Conservation (phyloP, 37 sponge, comb jelly and placozoan species). For the Haliclona indistincta region DNA sequence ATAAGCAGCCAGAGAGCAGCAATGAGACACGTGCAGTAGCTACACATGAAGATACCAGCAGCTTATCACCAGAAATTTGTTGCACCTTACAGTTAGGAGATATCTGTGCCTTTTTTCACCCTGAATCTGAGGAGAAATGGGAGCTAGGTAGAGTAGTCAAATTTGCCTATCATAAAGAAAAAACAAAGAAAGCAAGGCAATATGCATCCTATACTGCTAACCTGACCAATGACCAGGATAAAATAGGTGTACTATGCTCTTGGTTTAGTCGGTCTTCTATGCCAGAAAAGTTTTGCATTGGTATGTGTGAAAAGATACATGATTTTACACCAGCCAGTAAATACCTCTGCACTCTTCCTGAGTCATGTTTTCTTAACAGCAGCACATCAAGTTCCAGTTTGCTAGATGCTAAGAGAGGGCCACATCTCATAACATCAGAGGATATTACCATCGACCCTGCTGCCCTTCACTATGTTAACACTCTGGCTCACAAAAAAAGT, state of each 20-base stretch:
- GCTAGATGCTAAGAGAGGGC: too few species aligned
- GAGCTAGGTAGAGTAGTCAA: constrained; percentile 26
- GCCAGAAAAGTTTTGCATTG: constrained; percentile 13
- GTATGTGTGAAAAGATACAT: too few species aligned
- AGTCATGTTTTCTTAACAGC: constrained; percentile 21
- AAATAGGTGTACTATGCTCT: constrained; percentile 45
- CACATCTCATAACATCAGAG: too few species aligned
- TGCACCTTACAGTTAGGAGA: too few species aligned
- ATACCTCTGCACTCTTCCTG: too few species aligned
- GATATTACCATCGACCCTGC: too few species aligned
- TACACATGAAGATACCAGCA: too few species aligned
- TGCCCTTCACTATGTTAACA: too few species aligned
- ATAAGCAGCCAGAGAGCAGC: constrained; percentile 39
- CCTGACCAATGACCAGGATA: not conserved
- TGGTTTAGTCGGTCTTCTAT: constrained; percentile 24
- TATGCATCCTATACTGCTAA: not conserved
- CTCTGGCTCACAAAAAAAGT: too few species aligned
- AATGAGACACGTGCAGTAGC: too few species aligned
- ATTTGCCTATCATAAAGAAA: too few species aligned
- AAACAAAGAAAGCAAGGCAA: constrained; percentile 11
- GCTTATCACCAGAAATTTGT: not conserved
- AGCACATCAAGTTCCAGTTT: too few species aligned
- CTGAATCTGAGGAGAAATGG: not conserved
- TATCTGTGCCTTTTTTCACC: not conserved
- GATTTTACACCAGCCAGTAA: not conserved